These are phyloP conservation scores for Chironomus striatipennis DNA, from an alignment of 1,140 invertebrate species.

Conservation along the genomic window DNA sequence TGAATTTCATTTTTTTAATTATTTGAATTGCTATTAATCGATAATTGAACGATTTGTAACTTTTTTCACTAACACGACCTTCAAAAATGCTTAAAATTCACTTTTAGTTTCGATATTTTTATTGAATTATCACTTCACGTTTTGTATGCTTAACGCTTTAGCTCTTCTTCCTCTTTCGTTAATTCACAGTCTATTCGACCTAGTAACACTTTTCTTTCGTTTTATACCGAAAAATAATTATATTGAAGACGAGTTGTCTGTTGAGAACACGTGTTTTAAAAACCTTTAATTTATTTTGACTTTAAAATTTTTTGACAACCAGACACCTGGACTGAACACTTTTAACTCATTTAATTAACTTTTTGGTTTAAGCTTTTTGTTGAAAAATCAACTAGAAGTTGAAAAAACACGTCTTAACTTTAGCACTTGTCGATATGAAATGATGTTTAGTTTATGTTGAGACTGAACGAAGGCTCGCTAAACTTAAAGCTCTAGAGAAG, in stretches of 20 bases:
- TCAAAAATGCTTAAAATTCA: neutral
- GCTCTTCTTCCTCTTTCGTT: neutral
- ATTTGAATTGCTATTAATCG: neutral
- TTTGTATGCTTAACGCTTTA: neutral
- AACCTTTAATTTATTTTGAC: neutral
- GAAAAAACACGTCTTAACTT: slow-evolving; percentile 5
- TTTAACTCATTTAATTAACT: neutral
- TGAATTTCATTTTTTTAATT: slow-evolving; percentile 26
- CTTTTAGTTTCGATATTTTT: neutral
- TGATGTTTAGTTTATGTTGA: slow-evolving; percentile 12
- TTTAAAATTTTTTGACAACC: neutral
- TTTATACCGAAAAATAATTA: neutral
- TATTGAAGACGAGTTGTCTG: neutral
- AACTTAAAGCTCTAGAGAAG: neutral
- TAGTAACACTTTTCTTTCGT: neutral
- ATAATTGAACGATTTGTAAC: too few relatives aligned
- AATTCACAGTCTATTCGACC: neutral
- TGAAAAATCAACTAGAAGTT: neutral
- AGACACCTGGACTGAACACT: too few relatives aligned
- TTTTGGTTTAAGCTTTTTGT: neutral
- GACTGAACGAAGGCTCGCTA: neutral
- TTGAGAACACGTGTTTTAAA: neutral
- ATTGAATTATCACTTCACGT: slow-evolving; percentile 4
- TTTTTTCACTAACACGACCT: neutral
- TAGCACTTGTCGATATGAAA: slow-evolving; percentile 11